Percentiles rank a stretch among this genome's conserved stretches.
These are phyloP conservation scores for Planiliza haematocheilus DNA, from an alignment of 2,113 vertebrate species.

Conservation along the genomic window DNA sequence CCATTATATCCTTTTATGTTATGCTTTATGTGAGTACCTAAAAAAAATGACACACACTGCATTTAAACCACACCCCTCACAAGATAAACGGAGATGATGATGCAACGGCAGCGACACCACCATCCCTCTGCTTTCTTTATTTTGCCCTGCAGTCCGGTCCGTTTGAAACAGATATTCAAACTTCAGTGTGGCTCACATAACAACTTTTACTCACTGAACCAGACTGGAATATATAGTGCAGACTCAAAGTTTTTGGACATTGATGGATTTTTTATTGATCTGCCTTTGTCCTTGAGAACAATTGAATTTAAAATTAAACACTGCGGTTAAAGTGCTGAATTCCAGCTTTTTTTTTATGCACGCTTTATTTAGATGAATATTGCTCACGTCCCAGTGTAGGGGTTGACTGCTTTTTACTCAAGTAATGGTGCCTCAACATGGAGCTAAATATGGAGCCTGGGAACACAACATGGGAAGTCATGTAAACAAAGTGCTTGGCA, in stretches of 20 bases:
- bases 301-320: constrained; percentile 36
- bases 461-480: too few species aligned
- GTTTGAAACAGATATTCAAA: constrained; percentile 15
- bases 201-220: constrained; percentile 1
- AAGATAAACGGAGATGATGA: constrained; percentile 38
- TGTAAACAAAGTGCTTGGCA: too few species aligned
- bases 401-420: too few species aligned
- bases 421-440: too few species aligned
- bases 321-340: constrained; percentile 43
- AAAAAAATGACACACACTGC: background rate
- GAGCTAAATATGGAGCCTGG: too few species aligned
- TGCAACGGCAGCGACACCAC: background rate
- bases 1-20: too few species aligned
- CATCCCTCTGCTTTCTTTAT: background rate
- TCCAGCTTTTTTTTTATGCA: background rate
- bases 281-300: constrained; percentile 39
- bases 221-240: constrained; percentile 12
- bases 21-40: too few species aligned
- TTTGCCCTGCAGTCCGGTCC: background rate
- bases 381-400: too few species aligned
- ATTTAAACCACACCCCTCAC: constrained; percentile 11
- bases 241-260: constrained; percentile 34
- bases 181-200: background rate
- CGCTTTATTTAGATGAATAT: constrained; percentile 1
- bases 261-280: constrained; percentile 52